A percentile compares a stretch with the other conserved stretches of the same genome.
Conservation (phyloP, 1,140 invertebrate species). For the Lanistes nyassanus region DNA sequence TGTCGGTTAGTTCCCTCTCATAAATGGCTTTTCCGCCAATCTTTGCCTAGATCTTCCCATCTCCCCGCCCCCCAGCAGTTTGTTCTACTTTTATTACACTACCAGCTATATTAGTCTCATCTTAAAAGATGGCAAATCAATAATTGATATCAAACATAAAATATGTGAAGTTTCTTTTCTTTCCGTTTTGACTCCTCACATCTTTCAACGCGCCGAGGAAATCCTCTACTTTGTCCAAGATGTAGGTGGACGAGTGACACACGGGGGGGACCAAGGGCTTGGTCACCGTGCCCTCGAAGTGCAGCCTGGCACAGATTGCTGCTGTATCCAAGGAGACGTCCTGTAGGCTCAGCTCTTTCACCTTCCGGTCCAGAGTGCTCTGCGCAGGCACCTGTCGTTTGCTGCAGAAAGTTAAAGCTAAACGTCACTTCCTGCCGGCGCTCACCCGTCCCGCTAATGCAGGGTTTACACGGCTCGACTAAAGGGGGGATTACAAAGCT, state of each 20-base stretch:
- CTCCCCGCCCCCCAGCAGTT: neutral
- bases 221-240: conserved; percentile 49
- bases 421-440: too few species aligned
- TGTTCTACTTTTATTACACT: neutral
- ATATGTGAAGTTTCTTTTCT: neutral
- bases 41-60: too few species aligned
- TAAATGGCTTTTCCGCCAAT: too few species aligned
- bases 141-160: neutral
- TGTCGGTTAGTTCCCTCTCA: too few species aligned
- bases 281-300: conserved; percentile 35
- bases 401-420: too few species aligned
- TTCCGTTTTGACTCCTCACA: conserved; percentile 20
- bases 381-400: conserved; percentile 20
- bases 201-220: conserved; percentile 48
- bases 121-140: neutral
- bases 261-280: conserved; percentile 54
- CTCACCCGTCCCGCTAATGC: too few species aligned
- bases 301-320: conserved; percentile 35
- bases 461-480: too few species aligned
- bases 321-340: conserved; percentile 45
- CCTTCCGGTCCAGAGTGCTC: conserved; percentile 20
- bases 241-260: conserved; percentile 56
- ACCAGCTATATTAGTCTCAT: neutral
- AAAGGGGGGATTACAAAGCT: too few species aligned
- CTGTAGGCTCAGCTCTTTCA: conserved; percentile 34